Base-by-base conservation (phyloP, 2,113 vertebrate species). In the Tragelaphus imberbis region DNA sequence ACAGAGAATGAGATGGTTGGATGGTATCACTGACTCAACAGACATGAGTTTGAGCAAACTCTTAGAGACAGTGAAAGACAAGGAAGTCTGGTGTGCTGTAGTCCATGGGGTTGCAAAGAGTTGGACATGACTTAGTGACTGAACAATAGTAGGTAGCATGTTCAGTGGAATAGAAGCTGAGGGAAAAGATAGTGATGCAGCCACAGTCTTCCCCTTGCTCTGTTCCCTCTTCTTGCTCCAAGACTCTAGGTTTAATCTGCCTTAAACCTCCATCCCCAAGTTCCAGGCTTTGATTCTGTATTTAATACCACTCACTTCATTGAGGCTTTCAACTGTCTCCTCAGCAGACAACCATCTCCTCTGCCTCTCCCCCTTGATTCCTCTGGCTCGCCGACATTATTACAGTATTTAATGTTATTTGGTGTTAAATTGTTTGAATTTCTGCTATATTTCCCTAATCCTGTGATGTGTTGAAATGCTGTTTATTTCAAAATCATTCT, bases 251-350 rank as follows among this genome's bases (percentile, higher is more conserved):
- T 49, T 85, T 92, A 49, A 49, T 84, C 44, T 94, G 56, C 33
- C 17, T 11, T 49, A 44, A 87, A 27, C 10, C 14, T 33, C 49
- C 53, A 0, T 77, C 5, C 87, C 4, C 25, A n/a, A 4, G 10
- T 71, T 88, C 27, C 17, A 82, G 77, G 68, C 65, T 95, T 95
- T 68, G 85, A 91, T 68, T 40, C 88, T 65, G 36, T 89, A 36
- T 94, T 94, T 77, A 94, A 59, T 59, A 7, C 40, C 17, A 28
- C 13, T 49, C 10, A 19, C 30, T 87, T 36, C 63, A 15, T 56
- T 71, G 44, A 79, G 40, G 56, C 40, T 84, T 82, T 36, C 93
- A 97, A 91, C 63, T 97, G 75, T 77, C 92, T 53, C 88, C 47
- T 30, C 30, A 89, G 75, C 16, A 87, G 58, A 11, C 13, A 44